Evolutionary conservation across 2,113 vertebrate species (phyloP).

Genomic region (Ctenodactylus gundi): DNA sequence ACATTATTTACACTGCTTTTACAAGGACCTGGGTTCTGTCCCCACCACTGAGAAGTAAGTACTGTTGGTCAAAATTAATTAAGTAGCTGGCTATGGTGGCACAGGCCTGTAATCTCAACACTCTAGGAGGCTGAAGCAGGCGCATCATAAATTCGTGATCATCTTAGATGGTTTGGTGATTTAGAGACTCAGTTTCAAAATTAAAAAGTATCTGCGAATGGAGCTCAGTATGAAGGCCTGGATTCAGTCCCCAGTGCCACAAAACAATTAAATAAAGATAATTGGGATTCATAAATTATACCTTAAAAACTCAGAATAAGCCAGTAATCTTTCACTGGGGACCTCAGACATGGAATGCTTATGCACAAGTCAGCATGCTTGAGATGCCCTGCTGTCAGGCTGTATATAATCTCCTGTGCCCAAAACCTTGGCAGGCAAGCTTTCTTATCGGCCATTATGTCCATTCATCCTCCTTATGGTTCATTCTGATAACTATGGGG

Average conservation of each 20-base stretch:
- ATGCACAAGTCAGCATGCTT: conserved; percentile 9
- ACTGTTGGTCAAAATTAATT: no score
- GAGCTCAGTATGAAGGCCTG: neutral
- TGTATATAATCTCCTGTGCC: neutral
- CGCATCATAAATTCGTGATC: neutral
- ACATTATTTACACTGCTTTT: no score
- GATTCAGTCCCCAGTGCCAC: neutral
- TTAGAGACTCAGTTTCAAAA: neutral
- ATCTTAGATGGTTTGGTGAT: neutral
- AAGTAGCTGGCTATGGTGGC: no score
- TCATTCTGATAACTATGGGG: conserved; percentile 3
- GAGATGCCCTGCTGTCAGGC: neutral
- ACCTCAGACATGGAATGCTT: neutral
- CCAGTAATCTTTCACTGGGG: neutral
- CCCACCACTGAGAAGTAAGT: neutral
- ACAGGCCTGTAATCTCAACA: neutral
- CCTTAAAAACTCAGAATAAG: neutral
- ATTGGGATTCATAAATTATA: neutral
- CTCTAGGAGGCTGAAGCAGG: neutral
- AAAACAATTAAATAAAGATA: neutral
- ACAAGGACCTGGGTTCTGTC: no score
- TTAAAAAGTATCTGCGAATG: neutral
- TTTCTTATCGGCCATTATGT: neutral
- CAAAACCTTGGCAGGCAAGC: neutral
- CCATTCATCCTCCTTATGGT: neutral